Evolutionary conservation across 2,888 invertebrate species (phyloP), one percentile per base, ranked within the genome.

Genomic region (Maniola hyperantus): DNA sequence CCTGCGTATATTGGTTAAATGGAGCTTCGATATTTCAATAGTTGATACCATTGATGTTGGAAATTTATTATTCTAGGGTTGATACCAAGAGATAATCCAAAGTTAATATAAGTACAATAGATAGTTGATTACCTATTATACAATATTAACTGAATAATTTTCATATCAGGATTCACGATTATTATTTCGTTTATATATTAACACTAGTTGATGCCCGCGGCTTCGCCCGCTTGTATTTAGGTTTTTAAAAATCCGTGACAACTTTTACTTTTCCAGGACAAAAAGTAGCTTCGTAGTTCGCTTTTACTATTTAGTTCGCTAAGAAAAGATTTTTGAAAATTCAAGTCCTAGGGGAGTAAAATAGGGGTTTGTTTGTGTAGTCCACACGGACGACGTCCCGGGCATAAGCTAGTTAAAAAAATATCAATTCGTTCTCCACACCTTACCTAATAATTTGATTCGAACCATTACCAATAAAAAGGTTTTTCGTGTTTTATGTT

Each of bases 1-100:
- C 7, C 39, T 42, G 13, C 6, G 18, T 57, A 57, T 10, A 18
- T n/a, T 54, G 33, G 54, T 6, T 42, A 15, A 20, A 11, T 57
- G 11, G 39, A 42, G 39, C 39, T 18, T 39, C 42, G 57, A 57
- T 57, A 42, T 42, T 13, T 55, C 54, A 54, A 10, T 42, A 20
- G 44, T 63, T 54, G 15, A 54, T 54, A 46, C n/a, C 54, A 53
- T n/a, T n/a, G n/a, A n/a, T n/a, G n/a, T n/a, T n/a, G n/a, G n/a
- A n/a, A n/a, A n/a, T n/a, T n/a, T n/a, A n/a, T n/a, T n/a, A n/a
- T n/a, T n/a, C n/a, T n/a, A n/a, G n/a, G n/a, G 44, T 63, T 54
- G 15, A 54, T 54, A 46, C n/a, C 54, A 53, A 42, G 44, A 33
- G 54, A 44, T 53, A 44, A 63, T 42, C 51, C 42, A n/a, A 33